phyloP scores from a whole-genome alignment of 2,113 vertebrate species.

The Pluvialis apricaria region DNA sequence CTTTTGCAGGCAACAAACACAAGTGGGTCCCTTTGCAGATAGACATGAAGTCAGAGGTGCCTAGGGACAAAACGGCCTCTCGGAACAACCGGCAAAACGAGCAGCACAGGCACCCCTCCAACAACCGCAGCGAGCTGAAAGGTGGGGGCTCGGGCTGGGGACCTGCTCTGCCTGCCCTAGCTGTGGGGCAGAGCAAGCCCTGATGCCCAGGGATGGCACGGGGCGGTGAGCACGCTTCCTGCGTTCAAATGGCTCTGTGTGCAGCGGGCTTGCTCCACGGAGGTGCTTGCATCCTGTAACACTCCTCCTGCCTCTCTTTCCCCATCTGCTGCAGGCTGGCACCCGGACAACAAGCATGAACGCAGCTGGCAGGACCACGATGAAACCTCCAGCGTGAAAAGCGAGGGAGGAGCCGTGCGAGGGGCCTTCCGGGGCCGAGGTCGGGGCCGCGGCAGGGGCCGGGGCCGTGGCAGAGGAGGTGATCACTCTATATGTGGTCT shows the following conservation, averaged over 20 bases:
- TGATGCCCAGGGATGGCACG: neutral
- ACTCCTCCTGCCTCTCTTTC: neutral
- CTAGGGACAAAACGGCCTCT: conserved; percentile 90
- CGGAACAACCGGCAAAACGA: conserved; percentile 93
- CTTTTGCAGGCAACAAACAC: conserved; percentile 90
- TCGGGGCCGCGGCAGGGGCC: conserved; percentile 86
- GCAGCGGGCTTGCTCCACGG: neutral
- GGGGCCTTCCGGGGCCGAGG: conserved; percentile 90
- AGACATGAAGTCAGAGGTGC: conserved; percentile 95
- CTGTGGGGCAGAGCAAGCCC: neutral
- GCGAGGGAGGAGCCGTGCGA: conserved; percentile 91
- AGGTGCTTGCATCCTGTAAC: neutral
- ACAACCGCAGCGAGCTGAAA: conserved; percentile 87
- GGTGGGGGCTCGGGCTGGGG: conserved; percentile 68
- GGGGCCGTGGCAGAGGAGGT: conserved; percentile 89
- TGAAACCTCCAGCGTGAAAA: conserved; percentile 96
- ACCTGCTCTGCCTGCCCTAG: neutral
- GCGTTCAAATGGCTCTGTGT: rapidly evolving
- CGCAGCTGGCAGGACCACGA: conserved; percentile 93
- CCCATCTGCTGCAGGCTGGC: conserved; percentile 78
- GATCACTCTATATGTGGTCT: conserved; percentile 66
- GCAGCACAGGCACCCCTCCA: conserved; percentile 83
- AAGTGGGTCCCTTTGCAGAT: conserved; percentile 98
- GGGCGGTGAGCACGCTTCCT: neutral
- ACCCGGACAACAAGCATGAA: conserved; percentile 90